These are phyloP conservation scores for Tetramorium alpestre DNA, from an alignment of 1,140 invertebrate genomes.

Conservation along the genomic window DNA sequence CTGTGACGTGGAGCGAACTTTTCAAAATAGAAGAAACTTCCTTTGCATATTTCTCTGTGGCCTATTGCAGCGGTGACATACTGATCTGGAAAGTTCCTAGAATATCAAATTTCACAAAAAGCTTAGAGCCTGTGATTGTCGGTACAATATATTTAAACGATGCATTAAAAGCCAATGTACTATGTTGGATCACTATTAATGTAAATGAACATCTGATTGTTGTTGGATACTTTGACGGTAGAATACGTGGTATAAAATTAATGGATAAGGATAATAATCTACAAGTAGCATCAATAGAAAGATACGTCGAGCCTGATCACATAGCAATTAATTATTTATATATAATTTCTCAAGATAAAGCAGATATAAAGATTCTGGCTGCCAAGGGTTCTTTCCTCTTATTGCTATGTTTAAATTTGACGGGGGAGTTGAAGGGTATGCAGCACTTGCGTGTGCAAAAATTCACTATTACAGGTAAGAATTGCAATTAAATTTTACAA, in stretches of 20 bases:
- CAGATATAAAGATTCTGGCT: slow-evolving; percentile 66
- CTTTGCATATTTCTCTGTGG: slow-evolving; percentile 79
- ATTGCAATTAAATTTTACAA: not conserved
- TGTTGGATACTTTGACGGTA: slow-evolving; percentile 79
- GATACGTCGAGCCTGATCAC: slow-evolving; percentile 74
- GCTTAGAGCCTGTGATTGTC: slow-evolving; percentile 63
- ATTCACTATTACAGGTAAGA: slow-evolving; percentile 76
- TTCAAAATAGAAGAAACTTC: slow-evolving; percentile 35
- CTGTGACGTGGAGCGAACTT: slow-evolving; percentile 79
- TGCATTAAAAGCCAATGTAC: slow-evolving; percentile 71
- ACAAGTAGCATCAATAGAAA: slow-evolving; percentile 39
- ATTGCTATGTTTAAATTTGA: slow-evolving; percentile 62
- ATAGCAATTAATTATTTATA: slow-evolving; percentile 73
- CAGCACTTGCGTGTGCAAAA: slow-evolving; percentile 65
- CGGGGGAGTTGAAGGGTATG: slow-evolving; percentile 62
- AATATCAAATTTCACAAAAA: slow-evolving; percentile 62
- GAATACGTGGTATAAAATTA: slow-evolving; percentile 73
- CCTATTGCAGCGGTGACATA: slow-evolving; percentile 79
- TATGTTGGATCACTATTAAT: slow-evolving; percentile 76
- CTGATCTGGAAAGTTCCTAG: slow-evolving; percentile 78
- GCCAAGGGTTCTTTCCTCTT: slow-evolving; percentile 74
- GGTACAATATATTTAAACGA: slow-evolving; percentile 65
- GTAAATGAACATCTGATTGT: slow-evolving; percentile 72
- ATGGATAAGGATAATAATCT: slow-evolving; percentile 56
- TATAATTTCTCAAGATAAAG: slow-evolving; percentile 61